Conservation (phyloP, 2,797 vertebrate species). For the Etheostoma nigrum region DNA sequence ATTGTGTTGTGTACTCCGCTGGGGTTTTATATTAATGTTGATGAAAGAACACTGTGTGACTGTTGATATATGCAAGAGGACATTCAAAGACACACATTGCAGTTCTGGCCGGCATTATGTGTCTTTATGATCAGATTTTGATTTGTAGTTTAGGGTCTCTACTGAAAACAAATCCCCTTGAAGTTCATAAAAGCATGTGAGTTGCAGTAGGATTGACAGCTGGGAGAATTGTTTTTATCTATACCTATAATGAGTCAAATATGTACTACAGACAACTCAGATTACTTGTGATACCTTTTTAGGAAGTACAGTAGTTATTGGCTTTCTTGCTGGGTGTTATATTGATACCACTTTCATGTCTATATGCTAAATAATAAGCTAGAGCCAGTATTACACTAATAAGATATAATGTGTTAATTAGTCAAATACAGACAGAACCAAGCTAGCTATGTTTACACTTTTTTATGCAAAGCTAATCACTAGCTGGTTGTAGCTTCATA, state of each 20-base stretch:
- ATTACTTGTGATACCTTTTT: neutral
- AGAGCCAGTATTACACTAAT: neutral
- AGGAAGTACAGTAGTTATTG: neutral
- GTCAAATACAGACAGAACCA: neutral
- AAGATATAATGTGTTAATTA: neutral
- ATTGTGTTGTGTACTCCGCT: neutral
- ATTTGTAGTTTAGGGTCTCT: neutral
- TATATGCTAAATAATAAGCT: neutral
- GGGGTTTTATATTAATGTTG: neutral
- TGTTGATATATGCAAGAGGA: neutral
- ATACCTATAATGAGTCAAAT: neutral
- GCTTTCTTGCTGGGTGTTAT: no score
- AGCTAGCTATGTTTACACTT: neutral
- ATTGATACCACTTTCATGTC: neutral
- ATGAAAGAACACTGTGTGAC: neutral
- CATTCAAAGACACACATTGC: neutral
- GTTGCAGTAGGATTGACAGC: neutral
- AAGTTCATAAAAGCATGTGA: slow-evolving; percentile 1
- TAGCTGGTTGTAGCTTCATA: neutral
- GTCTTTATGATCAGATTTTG: neutral
- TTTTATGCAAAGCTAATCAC: neutral
- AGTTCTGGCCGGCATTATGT: neutral
- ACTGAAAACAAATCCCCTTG: slow-evolving; percentile 17
- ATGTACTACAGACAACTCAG: neutral
- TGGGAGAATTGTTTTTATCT: neutral